Evolutionary conservation across 2,797 vertebrate genomes (phyloP).

Genomic region (Sebastolobus alascanus): DNA sequence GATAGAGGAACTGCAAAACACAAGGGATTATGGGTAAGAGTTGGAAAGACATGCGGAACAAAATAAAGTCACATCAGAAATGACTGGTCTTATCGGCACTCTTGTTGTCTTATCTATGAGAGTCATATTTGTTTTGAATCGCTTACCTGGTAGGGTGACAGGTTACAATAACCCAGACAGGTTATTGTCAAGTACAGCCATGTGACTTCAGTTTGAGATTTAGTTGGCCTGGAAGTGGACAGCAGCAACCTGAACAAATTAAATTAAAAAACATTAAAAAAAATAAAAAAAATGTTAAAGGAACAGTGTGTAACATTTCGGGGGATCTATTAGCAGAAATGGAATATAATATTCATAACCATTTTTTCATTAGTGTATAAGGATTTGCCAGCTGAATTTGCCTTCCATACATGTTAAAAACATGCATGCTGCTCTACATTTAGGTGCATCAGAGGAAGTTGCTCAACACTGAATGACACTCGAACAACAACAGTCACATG

Average conservation of each 20-base stretch:
- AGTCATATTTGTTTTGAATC: neutral
- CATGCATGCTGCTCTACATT: neutral
- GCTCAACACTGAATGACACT: neutral
- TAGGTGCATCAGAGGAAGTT: neutral
- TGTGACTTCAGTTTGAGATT: neutral
- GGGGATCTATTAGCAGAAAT: too few relatives aligned
- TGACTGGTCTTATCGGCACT: neutral
- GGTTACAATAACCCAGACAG: neutral
- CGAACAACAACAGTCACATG: neutral
- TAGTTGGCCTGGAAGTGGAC: neutral
- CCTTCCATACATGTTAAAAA: neutral
- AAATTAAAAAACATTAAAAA: neutral
- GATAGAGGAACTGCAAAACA: neutral
- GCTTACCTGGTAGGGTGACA: neutral
- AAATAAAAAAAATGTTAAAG: too few relatives aligned
- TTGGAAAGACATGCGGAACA: neutral
- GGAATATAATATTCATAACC: too few relatives aligned
- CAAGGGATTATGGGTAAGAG: conserved; percentile 1
- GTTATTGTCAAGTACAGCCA: neutral
- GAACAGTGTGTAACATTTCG: too few relatives aligned
- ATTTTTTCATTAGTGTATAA: too few relatives aligned
- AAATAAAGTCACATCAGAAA: neutral
- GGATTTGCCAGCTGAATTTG: neutral
- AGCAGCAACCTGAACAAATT: rapidly evolving
- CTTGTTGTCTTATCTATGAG: too few relatives aligned